These are phyloP conservation scores for Ovis canadensis DNA, from an alignment of 2,113 vertebrate genomes.

Conservation along the genomic window DNA sequence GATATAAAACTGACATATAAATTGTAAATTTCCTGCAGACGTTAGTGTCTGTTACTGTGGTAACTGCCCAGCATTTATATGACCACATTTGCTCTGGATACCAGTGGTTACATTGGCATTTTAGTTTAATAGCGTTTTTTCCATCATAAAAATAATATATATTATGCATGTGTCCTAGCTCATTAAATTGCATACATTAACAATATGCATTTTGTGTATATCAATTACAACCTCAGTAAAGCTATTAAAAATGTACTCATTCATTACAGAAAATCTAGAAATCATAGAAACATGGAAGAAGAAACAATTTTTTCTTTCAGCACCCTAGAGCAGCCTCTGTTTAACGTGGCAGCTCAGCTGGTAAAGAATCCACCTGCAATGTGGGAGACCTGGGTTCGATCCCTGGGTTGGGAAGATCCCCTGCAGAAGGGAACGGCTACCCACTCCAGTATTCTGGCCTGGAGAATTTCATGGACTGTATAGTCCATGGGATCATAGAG, in stretches of 20 bases:
- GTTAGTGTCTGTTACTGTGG: conserved; percentile 42
- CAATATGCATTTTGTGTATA: background rate
- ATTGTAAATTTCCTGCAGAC: background rate
- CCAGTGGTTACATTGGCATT: background rate
- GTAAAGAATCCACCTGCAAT: background rate
- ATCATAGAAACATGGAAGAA: background rate
- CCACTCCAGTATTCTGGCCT: background rate
- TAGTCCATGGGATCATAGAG: no score
- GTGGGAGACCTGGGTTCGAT: background rate
- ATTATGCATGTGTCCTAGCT: background rate
- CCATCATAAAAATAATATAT: background rate
- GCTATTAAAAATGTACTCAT: background rate
- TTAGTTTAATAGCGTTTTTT: conserved; percentile 30
- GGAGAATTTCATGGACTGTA: no score
- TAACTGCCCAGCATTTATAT: background rate
- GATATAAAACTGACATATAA: background rate
- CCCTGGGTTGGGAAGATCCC: background rate
- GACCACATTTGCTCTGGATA: background rate
- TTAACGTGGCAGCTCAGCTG: background rate
- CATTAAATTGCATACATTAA: background rate
- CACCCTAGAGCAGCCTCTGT: background rate
- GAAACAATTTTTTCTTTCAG: background rate
- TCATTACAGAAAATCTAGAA: background rate
- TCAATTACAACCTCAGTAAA: background rate
- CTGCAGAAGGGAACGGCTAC: background rate